Base-by-base conservation (phyloP, 2,113 vertebrate species). In the Synchiropus splendidus region DNA sequence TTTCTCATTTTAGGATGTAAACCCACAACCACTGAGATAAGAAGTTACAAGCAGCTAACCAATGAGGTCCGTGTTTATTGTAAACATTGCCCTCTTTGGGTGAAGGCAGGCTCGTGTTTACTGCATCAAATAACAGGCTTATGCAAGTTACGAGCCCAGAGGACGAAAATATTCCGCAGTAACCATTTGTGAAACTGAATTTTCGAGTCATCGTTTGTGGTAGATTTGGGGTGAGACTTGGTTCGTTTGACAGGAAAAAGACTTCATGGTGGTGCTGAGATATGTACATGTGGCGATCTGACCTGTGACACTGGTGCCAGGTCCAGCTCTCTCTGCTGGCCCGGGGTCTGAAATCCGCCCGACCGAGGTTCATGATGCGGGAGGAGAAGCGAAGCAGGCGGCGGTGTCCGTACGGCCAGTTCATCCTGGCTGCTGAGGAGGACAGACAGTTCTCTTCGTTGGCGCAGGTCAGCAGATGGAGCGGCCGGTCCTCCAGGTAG, bases 281-380 rank as follows among this genome's bases (percentile, higher is more conserved):
- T n/a, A n/a, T n/a, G n/a, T n/a, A n/a, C n/a, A n/a, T n/a, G n/a
- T n/a, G n/a, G n/a, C n/a, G n/a, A 33, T 14, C 73, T 58, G 55
- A 98, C 95, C 87, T 89, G 86, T 99, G 95, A 63, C 95, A 99
- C 72, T 96, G 89, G 65, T 99, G 95, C 95, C 95, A 99, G 43
- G 83, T 82, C 95, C 95, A 99, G 57, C 89, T 85, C 0, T 99
- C 91, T 4, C 91, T 88, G 1, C 87, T 73, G 15, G 88, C 86
- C 34, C 80, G 77, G 1, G 94, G 95, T 10, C 87, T 79, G 75
- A 99, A 99, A 68, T 99, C 95, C 0, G 93, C 91, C 1, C 85
- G 82, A 21, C 95, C 95, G 40, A 92, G 14, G 73, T 99, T 99
- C 82, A 91, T 85, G 75, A 99, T 98, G 46, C 91, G 89, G 0